These are phyloP conservation scores for Frankliniella intonsa DNA, from an alignment of 2,888 invertebrate genomes.

Conservation along the genomic window DNA sequence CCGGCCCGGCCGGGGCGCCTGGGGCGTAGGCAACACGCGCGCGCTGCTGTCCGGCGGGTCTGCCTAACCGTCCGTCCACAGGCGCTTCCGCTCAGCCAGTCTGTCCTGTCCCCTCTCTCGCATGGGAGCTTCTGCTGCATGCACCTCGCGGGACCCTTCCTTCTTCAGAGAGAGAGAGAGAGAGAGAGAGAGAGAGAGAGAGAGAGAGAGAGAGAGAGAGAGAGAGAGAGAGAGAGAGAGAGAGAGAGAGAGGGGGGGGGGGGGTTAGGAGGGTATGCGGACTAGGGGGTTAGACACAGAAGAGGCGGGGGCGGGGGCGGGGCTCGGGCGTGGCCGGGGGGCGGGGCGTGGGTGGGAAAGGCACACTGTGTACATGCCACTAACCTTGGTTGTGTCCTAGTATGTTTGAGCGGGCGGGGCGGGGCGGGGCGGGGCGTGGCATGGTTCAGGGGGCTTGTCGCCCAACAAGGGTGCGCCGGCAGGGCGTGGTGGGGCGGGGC, in stretches of 20 bases:
- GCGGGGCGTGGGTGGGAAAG: not conserved
- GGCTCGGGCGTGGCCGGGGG: no score
- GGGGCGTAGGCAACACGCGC: not conserved
- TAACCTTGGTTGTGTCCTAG: not conserved
- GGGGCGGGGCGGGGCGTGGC: not conserved
- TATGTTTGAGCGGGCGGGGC: constrained; percentile 8
- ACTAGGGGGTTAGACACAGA: not conserved
- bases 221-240: no score
- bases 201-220: no score
- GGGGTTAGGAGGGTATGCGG: no score
- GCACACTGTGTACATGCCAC: not conserved
- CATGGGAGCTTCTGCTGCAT: no score
- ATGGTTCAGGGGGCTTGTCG: not conserved
- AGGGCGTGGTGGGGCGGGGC: not conserved
- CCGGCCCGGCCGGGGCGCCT: not conserved
- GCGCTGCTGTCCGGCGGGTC: not conserved
- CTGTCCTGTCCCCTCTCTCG: not conserved
- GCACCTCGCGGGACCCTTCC: no score
- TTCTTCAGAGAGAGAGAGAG: no score
- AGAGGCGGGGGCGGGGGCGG: not conserved
- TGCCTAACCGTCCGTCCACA: not conserved
- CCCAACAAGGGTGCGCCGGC: not conserved
- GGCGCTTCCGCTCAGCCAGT: not conserved
- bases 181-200: no score
- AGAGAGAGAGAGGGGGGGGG: no score